Evolutionary conservation across 2,113 vertebrate species (phyloP).

Genomic region (Antechinus flavipes): DNA sequence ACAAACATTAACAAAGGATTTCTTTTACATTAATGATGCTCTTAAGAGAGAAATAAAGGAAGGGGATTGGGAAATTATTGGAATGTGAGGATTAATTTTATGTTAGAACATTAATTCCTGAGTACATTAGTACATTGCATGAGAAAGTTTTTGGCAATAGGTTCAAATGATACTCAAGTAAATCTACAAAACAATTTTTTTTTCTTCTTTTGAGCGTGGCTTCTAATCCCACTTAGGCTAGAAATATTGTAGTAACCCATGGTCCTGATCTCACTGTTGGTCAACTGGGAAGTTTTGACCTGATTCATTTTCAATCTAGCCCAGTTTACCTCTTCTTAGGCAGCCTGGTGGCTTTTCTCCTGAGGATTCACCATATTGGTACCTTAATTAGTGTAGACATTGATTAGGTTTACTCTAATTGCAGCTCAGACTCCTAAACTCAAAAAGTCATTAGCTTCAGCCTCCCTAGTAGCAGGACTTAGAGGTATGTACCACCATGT

Average conservation of each 20-base stretch:
- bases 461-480: neutral
- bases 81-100: slow-evolving; percentile 9
- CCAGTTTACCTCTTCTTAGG: neutral
- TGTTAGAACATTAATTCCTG: neutral
- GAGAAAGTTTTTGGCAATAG: neutral
- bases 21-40: neutral
- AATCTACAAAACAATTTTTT: neutral
- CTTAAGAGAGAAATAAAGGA: neutral
- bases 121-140: neutral
- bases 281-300: neutral
- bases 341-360: neutral
- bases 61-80: neutral
- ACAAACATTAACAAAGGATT: neutral
- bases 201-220: neutral
- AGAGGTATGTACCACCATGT: neutral
- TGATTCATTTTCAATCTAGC: neutral
- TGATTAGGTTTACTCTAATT: neutral
- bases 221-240: neutral
- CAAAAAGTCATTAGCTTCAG: neutral
- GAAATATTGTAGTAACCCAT: neutral
- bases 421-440: neutral
- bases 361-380: neutral
- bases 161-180: neutral
- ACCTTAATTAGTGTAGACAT: neutral
- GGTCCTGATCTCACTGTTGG: neutral